Base-by-base conservation (phyloP, 2,888 invertebrate genomes). In the Microchrysa polita region DNA sequence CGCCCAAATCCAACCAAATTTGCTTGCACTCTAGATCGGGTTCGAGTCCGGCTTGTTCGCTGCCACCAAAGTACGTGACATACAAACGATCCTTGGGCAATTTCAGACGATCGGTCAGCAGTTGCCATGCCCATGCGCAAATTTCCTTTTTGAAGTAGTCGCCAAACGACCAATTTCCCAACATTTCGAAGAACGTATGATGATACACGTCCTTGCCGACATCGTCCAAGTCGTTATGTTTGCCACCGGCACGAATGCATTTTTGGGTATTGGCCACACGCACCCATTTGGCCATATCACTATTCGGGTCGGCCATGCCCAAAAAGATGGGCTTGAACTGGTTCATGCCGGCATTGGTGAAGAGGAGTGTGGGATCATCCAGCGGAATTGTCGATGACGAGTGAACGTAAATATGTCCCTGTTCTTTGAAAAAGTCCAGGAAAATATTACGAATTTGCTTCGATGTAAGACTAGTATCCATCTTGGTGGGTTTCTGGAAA, bases 151-250 rank as follows among this genome's bases (percentile, higher is more conserved):
- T 99, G 84, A 99, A 99, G 83, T 98, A 99, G 85, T 99, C 98
- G n/a, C 98, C 98, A 87, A 99, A 99, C 0, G 98, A 99, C 99
- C 99, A 99, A 84, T 99, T 99, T 7, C 99, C 99, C 88, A 99
- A 89, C 99, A 99, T 99, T 88, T 99, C 99, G 86, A 99, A 99
- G 86, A 98, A 99, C 2, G 99, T 99, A 81, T 99, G 99, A 87
- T 99, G 99, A 82, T 99, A 99, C 1, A 98, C 97, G 87, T 99
- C 99, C 86, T 98, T 98, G 42, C 99, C 99, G 10, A 99, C 99
- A 88, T 99, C 99, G 86, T 99, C 99, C 75, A 99, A 87, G 86
- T 99, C 99, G 84, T 99, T 99, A 85, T 99, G 99, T 86, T 99
- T 99, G 67, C 99, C 99, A 72, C 98, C 98, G 78, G 98, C 98